Base-by-base conservation (phyloP, 2,113 vertebrate species). In the Rhipidura dahli region DNA sequence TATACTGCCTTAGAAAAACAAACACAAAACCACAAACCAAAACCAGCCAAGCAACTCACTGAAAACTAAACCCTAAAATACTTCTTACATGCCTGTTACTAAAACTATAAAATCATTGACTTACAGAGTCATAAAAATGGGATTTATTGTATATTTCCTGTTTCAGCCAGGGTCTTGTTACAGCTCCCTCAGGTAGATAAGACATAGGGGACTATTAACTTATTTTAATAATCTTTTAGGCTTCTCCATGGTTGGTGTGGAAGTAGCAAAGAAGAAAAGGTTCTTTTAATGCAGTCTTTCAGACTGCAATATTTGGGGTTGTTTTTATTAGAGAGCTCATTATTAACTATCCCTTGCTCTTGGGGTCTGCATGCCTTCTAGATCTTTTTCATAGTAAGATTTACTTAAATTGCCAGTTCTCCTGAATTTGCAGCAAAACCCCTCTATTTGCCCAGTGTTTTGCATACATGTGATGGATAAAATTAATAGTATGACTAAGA, bases 91-190 rank as follows among this genome's bases (percentile, higher is more conserved):
- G 35, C 88, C 60, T 95, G 65, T 79, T 96, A 79, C 90, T 95
- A 94, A 97, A 88, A 91, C 75, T 83, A 80, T 95, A 96, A 96
- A 97, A 90, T 81, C 78, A 84, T 84, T 94, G 69, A 95, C 82
- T 96, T 95, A 51, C 10, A 93, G 85, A 95, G 87, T 94, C 90
- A 97, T 98, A 97, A 97, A 97, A 95, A 85, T 35, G 42, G 66
- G 90, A 97, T 97, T 98, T 97, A 97, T 91, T 96, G 61, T 94
- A 89, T 88, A 94, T 97, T 97, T 97, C 93, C 95, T 95, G 94
- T 90, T 94, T 89, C 77, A 94, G 85, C 33, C 30, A 28, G 93
- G 44, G 40, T 94, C 83, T 87, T 88, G 27, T 92, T 94, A 91
- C 60, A 93, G 77, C 73, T 95, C 87, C 93, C 83, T 94, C 64